These are phyloP conservation scores for Euzophera pinguis DNA, from an alignment of 2,888 invertebrate genomes.

Conservation along the genomic window DNA sequence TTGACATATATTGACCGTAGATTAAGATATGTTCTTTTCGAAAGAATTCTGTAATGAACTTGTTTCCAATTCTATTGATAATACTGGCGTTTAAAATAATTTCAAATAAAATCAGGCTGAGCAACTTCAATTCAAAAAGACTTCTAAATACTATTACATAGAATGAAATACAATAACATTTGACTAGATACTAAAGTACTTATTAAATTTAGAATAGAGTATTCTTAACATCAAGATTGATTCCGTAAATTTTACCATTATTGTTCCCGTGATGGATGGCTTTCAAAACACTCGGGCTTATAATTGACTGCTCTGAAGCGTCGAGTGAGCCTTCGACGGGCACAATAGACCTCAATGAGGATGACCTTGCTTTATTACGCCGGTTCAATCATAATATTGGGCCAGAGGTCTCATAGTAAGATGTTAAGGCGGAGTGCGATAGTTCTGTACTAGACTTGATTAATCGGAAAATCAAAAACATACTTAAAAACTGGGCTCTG, in stretches of 20 bases:
- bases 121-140: neutral
- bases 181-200: neutral
- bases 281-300: slow-evolving; percentile 44
- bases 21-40: no score
- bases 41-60: no score
- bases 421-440: neutral
- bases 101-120: no score
- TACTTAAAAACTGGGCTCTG: no score
- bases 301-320: slow-evolving; percentile 49
- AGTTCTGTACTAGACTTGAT: neutral
- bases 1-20: no score
- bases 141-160: neutral
- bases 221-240: slow-evolving; percentile 9
- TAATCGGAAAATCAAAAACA: neutral
- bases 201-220: slow-evolving; percentile 10
- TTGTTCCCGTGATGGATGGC: slow-evolving; percentile 37
- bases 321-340: slow-evolving; percentile 34
- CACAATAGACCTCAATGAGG: slow-evolving; percentile 55
- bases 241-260: slow-evolving; percentile 33
- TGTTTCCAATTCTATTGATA: no score
- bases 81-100: no score
- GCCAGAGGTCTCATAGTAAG: slow-evolving; percentile 46
- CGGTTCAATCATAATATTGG: slow-evolving; percentile 67
- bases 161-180: neutral
- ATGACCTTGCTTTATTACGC: slow-evolving; percentile 60